Evolutionary conservation across 2,113 vertebrate genomes (phyloP), one percentile per base, ranked within the genome.

Genomic region (Cacatua alba): DNA sequence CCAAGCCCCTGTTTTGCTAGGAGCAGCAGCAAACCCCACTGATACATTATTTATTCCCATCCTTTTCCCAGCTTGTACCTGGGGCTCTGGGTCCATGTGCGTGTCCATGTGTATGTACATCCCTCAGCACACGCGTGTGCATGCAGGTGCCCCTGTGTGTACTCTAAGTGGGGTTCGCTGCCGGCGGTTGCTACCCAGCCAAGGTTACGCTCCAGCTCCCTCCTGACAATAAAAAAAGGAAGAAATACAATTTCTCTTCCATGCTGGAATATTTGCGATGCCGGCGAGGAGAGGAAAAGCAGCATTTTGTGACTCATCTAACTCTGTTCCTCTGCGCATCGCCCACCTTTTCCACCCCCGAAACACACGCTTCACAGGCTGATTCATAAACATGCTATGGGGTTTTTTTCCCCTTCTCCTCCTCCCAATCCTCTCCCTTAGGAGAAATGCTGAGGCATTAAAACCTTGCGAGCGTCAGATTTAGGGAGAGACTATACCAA

Each of bases 221-320:
- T 92, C 95, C 11, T 21, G 52, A 86, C 53, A 76, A 80, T 48
- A 23, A 60, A 55, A 53, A 25, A 17, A 39, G 23, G 6, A 13
- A 28, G 4, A 33, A 71, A 26, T 5, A 49, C 64, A n/a, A 51
- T 49, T 65, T 69, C 39, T 91, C n/a, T 92, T 90, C 88, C 65
- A 44, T 3, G 11, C 92, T 76, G 94, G 92, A 96, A 74, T 81
- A 37, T 84, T 69, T 72, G 83, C 37, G 88, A 49, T 81, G 91
- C 90, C 11, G 33, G 86, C 6, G 14, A 92, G 62, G 37, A 91
- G 88, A 90, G 88, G 88, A 72, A 95, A 87, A 76, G 88, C 89
- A 82, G 82, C 76, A 10, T 96, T 94, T 94, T 95, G 94, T 98
- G 97, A 98, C 97, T 98, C 97, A 98, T 97, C 88, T 70, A 60